Percentiles rank a stretch among this genome's conserved stretches.
These are phyloP conservation scores for Pelmatolapia mariae DNA, from an alignment of 2,113 vertebrate species.

Conservation along the genomic window DNA sequence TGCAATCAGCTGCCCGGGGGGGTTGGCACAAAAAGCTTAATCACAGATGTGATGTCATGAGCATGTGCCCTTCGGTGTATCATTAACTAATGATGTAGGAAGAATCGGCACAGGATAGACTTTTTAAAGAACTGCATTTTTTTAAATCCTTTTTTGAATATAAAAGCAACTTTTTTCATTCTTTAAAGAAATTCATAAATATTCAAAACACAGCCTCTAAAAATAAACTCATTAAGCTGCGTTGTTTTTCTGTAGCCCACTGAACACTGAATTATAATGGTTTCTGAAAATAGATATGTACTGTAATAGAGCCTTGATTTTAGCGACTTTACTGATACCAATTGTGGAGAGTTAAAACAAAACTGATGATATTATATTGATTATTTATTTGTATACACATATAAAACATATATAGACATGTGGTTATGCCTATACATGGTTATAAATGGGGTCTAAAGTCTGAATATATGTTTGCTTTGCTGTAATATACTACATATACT, in stretches of 20 bases:
- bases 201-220: neutral
- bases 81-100: neutral
- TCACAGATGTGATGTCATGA: slow-evolving; percentile 29
- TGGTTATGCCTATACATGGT: neutral
- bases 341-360: neutral
- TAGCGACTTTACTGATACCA: neutral
- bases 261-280: neutral
- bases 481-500: neutral
- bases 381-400: neutral
- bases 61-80: neutral
- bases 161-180: neutral
- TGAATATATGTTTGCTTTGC: neutral
- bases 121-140: neutral
- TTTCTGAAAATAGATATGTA: neutral
- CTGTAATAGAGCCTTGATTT: neutral
- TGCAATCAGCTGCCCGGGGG: neutral
- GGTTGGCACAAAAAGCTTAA: neutral
- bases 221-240: neutral
- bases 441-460: neutral
- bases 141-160: neutral
- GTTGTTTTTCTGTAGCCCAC: neutral
- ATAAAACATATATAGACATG: neutral
- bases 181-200: neutral
- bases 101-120: neutral
- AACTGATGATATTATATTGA: neutral